Conservation (phyloP, 2,113 vertebrate genomes). For the Notothenia rossii region DNA sequence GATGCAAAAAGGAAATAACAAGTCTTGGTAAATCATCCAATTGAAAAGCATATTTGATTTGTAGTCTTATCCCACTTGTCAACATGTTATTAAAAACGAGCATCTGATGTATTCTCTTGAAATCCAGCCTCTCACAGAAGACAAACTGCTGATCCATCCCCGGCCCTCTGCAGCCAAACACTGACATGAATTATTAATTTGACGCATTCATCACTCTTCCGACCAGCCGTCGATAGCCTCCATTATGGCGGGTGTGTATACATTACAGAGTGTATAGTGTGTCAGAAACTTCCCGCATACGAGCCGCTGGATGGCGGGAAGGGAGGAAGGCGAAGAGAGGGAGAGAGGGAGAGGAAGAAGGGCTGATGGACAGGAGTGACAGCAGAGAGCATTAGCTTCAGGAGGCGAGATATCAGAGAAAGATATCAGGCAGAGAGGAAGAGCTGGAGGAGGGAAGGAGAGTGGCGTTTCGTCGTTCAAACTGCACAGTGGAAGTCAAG, state of each 20-base stretch:
- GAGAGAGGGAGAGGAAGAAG: conserved; percentile 28
- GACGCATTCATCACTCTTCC: conserved; percentile 73
- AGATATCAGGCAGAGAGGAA: not conserved
- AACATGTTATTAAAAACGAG: not conserved
- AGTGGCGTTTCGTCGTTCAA: conserved; percentile 11
- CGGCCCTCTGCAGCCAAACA: conserved; percentile 55
- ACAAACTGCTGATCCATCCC: conserved; percentile 57
- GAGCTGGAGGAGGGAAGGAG: not conserved
- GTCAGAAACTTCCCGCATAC: conserved; percentile 80
- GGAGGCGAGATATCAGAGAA: conserved; percentile 23
- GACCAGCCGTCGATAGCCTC: conserved; percentile 78
- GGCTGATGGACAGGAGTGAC: conserved; percentile 58
- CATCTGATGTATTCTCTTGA: conserved; percentile 7
- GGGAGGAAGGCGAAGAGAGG: conserved; percentile 43
- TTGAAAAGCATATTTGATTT: conserved; percentile 17
- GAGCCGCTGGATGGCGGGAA: conserved; percentile 70
- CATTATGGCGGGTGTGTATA: conserved; percentile 78
- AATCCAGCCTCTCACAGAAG: not conserved
- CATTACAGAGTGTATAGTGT: conserved; percentile 84
- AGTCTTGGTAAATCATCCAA: not conserved
- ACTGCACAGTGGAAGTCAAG: not conserved
- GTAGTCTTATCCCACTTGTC: not conserved
- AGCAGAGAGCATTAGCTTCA: conserved; percentile 42
- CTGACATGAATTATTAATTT: conserved; percentile 81
- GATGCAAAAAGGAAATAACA: not conserved